A percentile compares a stretch with the other conserved stretches of the same genome.
phyloP scores from a whole-genome alignment of 2,888 invertebrate genomes.

The Margaritifera margaritifera region DNA sequence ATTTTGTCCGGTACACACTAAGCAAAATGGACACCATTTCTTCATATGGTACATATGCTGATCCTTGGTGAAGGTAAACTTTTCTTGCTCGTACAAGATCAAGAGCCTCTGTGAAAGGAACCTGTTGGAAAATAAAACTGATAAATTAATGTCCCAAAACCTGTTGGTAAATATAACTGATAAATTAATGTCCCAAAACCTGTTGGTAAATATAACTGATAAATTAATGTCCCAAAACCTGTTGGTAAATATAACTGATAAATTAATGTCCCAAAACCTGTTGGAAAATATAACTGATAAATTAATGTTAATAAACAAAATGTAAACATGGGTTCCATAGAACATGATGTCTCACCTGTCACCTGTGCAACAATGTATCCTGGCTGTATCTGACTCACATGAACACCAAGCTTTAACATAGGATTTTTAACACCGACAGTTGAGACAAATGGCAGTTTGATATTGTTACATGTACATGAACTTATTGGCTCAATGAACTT shows the following conservation, averaged over 20 bases:
- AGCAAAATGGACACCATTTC: conserved; percentile 90
- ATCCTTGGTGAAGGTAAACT: conserved; percentile 86
- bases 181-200: conserved; percentile 75
- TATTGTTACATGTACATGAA: too few relatives aligned
- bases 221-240: conserved; percentile 77
- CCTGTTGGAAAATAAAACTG: conserved; percentile 77
- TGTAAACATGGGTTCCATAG: too few relatives aligned
- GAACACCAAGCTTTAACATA: too few relatives aligned
- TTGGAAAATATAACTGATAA: conserved; percentile 71
- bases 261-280: conserved; percentile 78
- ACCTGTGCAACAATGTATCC: too few relatives aligned
- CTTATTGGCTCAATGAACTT: too few relatives aligned
- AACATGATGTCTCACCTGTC: too few relatives aligned
- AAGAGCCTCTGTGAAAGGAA: conserved; percentile 88
- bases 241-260: conserved; percentile 74
- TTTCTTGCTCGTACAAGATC: conserved; percentile 86
- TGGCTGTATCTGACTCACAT: too few relatives aligned
- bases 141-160: conserved; percentile 74
- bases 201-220: conserved; percentile 76
- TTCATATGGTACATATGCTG: conserved; percentile 88
- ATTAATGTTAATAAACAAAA: too few relatives aligned
- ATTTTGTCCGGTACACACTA: conserved; percentile 82
- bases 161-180: conserved; percentile 76
- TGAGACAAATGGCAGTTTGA: too few relatives aligned
- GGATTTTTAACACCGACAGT: too few relatives aligned